Evolutionary conservation across 2,113 vertebrate genomes (phyloP).

Genomic region (Chrysemys picta): DNA sequence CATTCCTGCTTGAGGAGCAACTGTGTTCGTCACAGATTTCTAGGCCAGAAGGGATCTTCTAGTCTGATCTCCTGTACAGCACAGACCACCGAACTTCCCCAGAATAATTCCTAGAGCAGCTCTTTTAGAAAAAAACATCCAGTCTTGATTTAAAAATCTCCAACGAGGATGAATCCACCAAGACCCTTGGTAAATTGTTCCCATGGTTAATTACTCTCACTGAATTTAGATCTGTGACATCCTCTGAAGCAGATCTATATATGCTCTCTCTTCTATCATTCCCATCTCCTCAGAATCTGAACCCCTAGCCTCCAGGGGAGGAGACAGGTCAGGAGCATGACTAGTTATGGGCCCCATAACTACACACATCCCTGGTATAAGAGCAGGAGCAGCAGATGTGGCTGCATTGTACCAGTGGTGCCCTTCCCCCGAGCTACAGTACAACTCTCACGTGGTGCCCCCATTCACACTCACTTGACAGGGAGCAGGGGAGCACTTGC

Average conservation of each 20-base stretch:
- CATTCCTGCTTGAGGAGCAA: background rate
- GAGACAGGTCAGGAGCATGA: background rate
- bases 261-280: accelerated
- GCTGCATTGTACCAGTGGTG: background rate
- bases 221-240: no score
- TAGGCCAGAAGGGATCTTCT: background rate
- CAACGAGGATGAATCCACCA: background rate
- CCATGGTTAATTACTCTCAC: background rate
- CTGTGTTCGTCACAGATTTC: background rate
- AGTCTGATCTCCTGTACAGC: background rate
- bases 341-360: background rate
- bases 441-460: background rate
- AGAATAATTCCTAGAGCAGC: background rate
- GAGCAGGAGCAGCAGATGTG: background rate
- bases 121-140: background rate
- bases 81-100: background rate
- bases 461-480: background rate
- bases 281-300: accelerated
- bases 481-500: no score
- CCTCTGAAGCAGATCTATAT: background rate
- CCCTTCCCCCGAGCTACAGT: background rate
- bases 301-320: accelerated
- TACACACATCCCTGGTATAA: background rate
- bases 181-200: background rate
- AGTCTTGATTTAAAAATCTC: background rate